These are phyloP conservation scores for Acholoe squamosa DNA, from an alignment of 2,888 invertebrate genomes.

Conservation along the genomic window DNA sequence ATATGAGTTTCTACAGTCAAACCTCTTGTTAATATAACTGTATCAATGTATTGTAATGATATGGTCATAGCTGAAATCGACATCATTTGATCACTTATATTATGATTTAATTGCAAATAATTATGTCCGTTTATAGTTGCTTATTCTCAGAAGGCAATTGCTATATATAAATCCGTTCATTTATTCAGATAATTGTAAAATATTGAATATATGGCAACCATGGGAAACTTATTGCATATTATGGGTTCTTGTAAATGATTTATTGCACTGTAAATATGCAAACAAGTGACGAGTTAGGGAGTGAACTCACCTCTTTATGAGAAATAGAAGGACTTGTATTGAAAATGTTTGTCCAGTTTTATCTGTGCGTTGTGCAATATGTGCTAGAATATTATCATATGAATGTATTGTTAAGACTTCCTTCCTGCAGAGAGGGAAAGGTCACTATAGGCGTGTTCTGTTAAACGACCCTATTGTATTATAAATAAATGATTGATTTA, in stretches of 20 bases:
- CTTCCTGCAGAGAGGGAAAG: neutral
- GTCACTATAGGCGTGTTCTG: constrained; percentile 23
- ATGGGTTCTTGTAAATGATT: constrained; percentile 40
- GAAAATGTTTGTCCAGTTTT: neutral
- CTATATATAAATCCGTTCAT: too few species aligned
- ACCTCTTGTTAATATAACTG: too few species aligned
- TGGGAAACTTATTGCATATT: neutral
- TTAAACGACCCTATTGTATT: neutral
- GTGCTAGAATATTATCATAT: neutral
- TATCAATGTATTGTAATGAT: too few species aligned
- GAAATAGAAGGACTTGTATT: neutral
- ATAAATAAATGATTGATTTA: constrained; percentile 15
- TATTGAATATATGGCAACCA: too few species aligned
- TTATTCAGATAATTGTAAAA: too few species aligned
- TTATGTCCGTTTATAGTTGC: too few species aligned
- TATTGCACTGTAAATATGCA: constrained; percentile 41
- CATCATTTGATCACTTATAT: too few species aligned
- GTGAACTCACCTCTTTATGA: neutral
- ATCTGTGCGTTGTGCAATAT: constrained; percentile 43
- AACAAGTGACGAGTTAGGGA: neutral
- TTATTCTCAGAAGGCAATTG: too few species aligned
- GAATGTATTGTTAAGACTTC: neutral
- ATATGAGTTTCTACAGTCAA: too few species aligned
- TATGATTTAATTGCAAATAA: too few species aligned
- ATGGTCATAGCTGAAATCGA: too few species aligned